Percentiles rank a stretch among this genome's conserved stretches.
phyloP scores from a whole-genome alignment of 2,797 vertebrate genomes.

The Ptychadena robeensis region DNA sequence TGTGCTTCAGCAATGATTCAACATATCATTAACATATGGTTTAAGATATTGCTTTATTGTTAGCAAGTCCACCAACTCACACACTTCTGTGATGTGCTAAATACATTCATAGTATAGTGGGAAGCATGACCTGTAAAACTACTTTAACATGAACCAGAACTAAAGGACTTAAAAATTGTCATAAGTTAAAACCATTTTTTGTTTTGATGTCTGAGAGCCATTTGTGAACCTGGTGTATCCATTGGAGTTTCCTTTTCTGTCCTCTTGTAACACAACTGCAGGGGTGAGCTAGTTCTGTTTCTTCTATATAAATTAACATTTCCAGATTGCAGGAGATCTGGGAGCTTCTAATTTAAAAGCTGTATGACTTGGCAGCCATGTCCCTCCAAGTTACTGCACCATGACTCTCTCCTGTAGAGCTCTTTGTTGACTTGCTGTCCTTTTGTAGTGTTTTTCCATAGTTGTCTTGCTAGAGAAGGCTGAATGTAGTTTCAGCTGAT shows the following conservation, averaged over 20 bases:
- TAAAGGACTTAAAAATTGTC: too few species aligned
- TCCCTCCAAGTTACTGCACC: background rate
- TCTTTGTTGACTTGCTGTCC: background rate
- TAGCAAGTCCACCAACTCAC: too few species aligned
- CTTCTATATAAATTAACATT: background rate
- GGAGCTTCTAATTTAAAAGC: background rate
- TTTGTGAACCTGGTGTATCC: background rate
- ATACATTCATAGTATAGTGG: too few species aligned
- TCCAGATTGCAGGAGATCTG: background rate
- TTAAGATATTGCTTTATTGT: too few species aligned
- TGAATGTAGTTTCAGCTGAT: background rate
- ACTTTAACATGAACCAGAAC: too few species aligned
- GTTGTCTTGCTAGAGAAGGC: background rate
- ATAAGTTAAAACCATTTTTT: too few species aligned
- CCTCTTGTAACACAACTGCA: background rate
- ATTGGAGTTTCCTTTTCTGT: background rate
- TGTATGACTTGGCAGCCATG: background rate
- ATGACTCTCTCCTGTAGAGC: background rate
- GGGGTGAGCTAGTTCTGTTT: background rate
- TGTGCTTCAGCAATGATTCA: too few species aligned
- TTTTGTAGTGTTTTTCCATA: background rate
- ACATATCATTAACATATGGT: too few species aligned
- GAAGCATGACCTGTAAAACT: too few species aligned
- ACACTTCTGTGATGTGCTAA: too few species aligned
- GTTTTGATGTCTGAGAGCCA: background rate